Percentiles rank a stretch among this genome's conserved stretches.
Evolutionary conservation across 2,888 invertebrate species (phyloP).

Genomic region (Bruchidius siliquastri): DNA sequence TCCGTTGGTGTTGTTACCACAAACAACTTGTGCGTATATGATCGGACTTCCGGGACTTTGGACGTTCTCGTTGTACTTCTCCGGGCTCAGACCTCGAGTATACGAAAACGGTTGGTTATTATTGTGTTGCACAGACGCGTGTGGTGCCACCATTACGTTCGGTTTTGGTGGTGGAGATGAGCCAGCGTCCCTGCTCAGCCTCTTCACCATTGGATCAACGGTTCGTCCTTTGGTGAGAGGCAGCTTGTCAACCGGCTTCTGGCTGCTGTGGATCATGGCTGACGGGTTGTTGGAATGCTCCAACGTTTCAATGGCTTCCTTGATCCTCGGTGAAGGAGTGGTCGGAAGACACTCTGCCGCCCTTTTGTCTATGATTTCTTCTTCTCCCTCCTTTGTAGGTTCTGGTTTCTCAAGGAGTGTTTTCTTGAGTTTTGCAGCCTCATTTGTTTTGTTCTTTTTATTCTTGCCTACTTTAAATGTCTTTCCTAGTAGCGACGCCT

Average conservation of each 20-base stretch:
- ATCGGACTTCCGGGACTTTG: constrained; percentile 50
- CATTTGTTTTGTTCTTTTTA: constrained; percentile 27
- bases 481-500: constrained; percentile 26
- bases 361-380: constrained; percentile 27
- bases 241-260: constrained; percentile 63
- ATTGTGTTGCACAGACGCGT: constrained; percentile 60
- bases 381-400: constrained; percentile 5
- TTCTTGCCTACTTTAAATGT: constrained; percentile 32
- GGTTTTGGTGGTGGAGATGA: constrained; percentile 63
- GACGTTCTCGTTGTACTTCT: constrained; percentile 38
- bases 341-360: constrained; percentile 5
- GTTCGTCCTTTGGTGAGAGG: constrained; percentile 66
- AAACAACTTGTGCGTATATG: constrained; percentile 73
- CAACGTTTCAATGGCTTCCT: constrained; percentile 52
- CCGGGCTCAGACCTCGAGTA: constrained; percentile 55
- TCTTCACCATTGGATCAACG: constrained; percentile 73
- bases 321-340: constrained; percentile 42
- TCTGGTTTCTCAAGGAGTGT: constrained; percentile 11
- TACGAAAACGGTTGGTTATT: constrained; percentile 80
- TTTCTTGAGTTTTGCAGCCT: constrained; percentile 19
- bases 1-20: constrained; percentile 44
- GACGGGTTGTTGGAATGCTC: constrained; percentile 39
- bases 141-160: constrained; percentile 54
- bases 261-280: constrained; percentile 67
- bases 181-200: constrained; percentile 66